Evolutionary conservation across 2,113 vertebrate genomes (phyloP).

Genomic region (Platichthys stellatus): DNA sequence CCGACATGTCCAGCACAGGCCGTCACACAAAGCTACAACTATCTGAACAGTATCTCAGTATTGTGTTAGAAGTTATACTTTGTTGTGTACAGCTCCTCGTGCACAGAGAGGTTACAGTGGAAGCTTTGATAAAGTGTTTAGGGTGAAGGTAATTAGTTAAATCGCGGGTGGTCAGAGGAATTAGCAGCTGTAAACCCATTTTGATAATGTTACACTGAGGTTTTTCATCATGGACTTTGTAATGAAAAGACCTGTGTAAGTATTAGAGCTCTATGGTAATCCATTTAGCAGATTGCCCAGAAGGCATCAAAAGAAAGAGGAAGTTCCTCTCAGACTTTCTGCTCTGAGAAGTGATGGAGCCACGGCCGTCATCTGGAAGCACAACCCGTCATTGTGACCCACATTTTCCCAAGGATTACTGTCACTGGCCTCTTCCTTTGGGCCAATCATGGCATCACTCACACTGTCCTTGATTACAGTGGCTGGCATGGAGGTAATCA

Average conservation of each 20-base stretch:
- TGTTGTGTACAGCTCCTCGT: background rate
- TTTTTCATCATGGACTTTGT: constrained; percentile 26
- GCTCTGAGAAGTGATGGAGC: constrained; percentile 49
- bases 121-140: too few species aligned
- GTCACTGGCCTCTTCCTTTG: constrained; percentile 63
- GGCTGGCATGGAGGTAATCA: constrained; percentile 67
- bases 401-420: constrained; percentile 80
- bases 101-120: background rate
- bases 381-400: constrained; percentile 66
- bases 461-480: constrained; percentile 72
- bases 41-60: too few species aligned
- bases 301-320: constrained; percentile 34
- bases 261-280: background rate
- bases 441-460: constrained; percentile 70
- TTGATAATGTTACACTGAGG: constrained; percentile 24
- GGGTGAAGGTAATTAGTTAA: constrained; percentile 21
- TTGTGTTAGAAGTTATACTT: background rate
- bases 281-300: background rate
- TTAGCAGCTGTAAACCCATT: constrained; percentile 42
- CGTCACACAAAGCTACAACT: too few species aligned
- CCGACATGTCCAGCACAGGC: too few species aligned
- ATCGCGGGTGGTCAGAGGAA: constrained; percentile 58
- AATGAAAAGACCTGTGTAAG: constrained; percentile 21
- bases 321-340: constrained; percentile 24
- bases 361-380: constrained; percentile 49